Conservation (phyloP, 2,797 vertebrate genomes). For the Sandelia bainsii region DNA sequence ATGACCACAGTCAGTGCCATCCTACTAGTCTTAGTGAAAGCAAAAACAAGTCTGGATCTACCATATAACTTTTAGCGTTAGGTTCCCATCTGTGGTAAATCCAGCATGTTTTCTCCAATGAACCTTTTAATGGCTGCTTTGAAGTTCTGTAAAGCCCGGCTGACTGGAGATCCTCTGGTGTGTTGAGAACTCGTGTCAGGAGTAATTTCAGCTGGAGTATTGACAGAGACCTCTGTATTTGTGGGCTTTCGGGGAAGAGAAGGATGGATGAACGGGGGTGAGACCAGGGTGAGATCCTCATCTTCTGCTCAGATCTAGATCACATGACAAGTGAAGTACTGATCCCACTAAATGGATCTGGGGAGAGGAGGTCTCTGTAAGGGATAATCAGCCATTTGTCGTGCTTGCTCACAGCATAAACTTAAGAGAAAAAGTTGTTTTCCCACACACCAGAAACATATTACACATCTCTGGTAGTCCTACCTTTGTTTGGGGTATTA, state of each 20-base stretch:
- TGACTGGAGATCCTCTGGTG: constrained; percentile 42
- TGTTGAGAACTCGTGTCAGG: constrained; percentile 53
- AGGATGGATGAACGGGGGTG: constrained; percentile 1
- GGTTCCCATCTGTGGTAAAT: constrained; percentile 25
- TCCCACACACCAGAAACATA: no score
- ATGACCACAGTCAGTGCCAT: constrained; percentile 24
- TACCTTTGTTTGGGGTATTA: constrained; percentile 11
- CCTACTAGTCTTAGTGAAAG: constrained; percentile 18
- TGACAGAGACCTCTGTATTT: constrained; percentile 27
- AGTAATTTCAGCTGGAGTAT: constrained; percentile 33
- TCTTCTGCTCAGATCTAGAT: constrained; percentile 46
- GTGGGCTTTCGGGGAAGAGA: not conserved
- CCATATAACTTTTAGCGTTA: constrained; percentile 17
- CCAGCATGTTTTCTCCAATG: constrained; percentile 35
- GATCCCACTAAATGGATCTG: constrained; percentile 34
- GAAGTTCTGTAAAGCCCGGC: constrained; percentile 53
- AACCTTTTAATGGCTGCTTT: constrained; percentile 51
- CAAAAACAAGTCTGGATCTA: constrained; percentile 44
- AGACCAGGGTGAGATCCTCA: constrained; percentile 21
- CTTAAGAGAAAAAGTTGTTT: constrained; percentile 24
- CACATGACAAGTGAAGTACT: constrained; percentile 47
- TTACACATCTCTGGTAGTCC: no score
- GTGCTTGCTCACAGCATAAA: constrained; percentile 36
- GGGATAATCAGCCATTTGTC: constrained; percentile 48
- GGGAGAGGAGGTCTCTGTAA: constrained; percentile 8